A percentile compares a stretch with the other conserved stretches of the same genome.
These are phyloP conservation scores for Seriola aureovittata DNA, from an alignment of 2,113 vertebrate species.

Conservation along the genomic window DNA sequence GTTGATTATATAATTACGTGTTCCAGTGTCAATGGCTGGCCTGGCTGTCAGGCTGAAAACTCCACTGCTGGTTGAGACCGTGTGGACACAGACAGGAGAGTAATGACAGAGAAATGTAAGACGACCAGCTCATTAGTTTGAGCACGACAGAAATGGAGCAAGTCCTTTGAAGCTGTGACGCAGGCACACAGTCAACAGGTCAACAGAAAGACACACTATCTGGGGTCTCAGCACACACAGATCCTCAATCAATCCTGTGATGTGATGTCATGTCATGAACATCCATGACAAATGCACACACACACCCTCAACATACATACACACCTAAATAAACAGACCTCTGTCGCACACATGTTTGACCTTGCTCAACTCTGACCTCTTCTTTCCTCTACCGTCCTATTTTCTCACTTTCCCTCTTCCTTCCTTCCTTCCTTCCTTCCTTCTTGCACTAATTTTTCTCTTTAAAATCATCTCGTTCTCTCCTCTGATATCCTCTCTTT, in stretches of 20 bases:
- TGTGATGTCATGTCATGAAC: neutral
- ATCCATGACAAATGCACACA: slow-evolving; percentile 19
- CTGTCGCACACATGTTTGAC: slow-evolving; percentile 47
- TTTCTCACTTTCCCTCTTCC: slow-evolving; percentile 46
- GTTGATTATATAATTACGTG: neutral
- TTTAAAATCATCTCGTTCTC: slow-evolving; percentile 3
- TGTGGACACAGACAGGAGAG: slow-evolving; percentile 6
- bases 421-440: slow-evolving; percentile 41
- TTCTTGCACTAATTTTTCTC: neutral
- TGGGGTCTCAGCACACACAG: slow-evolving; percentile 25
- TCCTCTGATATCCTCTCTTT: slow-evolving; percentile 16
- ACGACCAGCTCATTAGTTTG: slow-evolving; percentile 37
- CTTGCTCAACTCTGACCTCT: slow-evolving; percentile 33
- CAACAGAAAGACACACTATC: slow-evolving; percentile 23
- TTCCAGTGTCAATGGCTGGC: neutral
- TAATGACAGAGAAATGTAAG: slow-evolving; percentile 17
- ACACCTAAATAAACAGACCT: slow-evolving; percentile 55
- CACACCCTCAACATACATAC: slow-evolving; percentile 24
- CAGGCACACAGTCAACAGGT: slow-evolving; percentile 51
- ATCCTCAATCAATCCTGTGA: neutral
- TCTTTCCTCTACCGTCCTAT: slow-evolving; percentile 23
- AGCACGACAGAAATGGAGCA: slow-evolving; percentile 39
- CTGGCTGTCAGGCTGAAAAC: neutral
- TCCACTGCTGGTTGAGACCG: neutral
- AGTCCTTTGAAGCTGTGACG: slow-evolving; percentile 42